phyloP scores from a whole-genome alignment of 1,140 invertebrate genomes.

The Atta cephalotes region DNA sequence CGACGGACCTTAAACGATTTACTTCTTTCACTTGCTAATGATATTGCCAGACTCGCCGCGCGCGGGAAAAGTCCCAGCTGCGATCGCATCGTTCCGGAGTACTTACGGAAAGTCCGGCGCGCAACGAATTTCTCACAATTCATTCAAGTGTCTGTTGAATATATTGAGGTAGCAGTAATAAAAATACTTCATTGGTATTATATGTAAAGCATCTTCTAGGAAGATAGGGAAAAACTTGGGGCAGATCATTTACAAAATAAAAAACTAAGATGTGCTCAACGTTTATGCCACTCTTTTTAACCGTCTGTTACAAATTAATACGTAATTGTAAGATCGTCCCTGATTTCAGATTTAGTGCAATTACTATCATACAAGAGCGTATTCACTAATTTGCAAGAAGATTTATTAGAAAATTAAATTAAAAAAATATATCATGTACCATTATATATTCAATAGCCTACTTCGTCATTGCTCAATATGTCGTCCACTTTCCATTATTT shows the following conservation, averaged over 20 bases:
- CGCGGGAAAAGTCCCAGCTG: conserved; percentile 54
- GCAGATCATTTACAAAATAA: background rate
- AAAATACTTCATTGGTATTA: conserved; percentile 28
- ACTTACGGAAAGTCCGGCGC: conserved; percentile 49
- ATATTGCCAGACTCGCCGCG: conserved; percentile 42
- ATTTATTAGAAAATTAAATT: too few relatives aligned
- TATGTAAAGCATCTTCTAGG: background rate
- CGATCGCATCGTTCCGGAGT: conserved; percentile 32
- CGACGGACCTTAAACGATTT: conserved; percentile 55
- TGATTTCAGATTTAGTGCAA: background rate
- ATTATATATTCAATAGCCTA: too few relatives aligned
- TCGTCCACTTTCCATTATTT: too few relatives aligned
- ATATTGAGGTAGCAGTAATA: background rate
- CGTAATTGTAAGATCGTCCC: background rate
- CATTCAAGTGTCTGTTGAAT: conserved; percentile 42
- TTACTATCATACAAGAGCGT: background rate
- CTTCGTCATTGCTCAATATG: too few relatives aligned
- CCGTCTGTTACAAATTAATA: background rate
- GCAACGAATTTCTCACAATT: conserved; percentile 43
- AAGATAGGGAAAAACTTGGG: background rate
- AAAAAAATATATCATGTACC: too few relatives aligned
- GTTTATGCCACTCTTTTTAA: background rate
- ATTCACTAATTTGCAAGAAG: too few relatives aligned
- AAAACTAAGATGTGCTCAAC: too few relatives aligned
- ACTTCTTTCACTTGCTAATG: conserved; percentile 63